A percentile compares a stretch with the other conserved stretches of the same genome.
Conservation (phyloP, 2,113 vertebrate species). For the Meles meles region DNA sequence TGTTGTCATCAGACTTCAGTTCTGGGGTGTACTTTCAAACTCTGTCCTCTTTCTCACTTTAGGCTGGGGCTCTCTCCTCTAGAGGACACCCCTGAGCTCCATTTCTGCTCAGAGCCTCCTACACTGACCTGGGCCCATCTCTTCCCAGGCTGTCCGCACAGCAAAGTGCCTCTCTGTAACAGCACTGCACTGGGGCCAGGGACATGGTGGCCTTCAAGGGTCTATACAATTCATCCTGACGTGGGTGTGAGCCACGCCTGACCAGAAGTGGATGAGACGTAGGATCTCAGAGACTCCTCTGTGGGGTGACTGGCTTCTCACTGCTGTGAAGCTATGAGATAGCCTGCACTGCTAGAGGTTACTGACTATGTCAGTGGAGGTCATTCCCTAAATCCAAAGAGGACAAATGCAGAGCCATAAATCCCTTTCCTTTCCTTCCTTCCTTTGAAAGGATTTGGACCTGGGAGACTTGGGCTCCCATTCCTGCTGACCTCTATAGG, state of each 20-base stretch:
- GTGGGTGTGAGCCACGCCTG: rapidly evolving
- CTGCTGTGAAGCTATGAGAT: background rate
- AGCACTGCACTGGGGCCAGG: background rate
- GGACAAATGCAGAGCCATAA: background rate
- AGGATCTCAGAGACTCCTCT: background rate
- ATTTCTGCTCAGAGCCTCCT: background rate
- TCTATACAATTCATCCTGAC: background rate
- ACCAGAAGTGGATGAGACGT: background rate
- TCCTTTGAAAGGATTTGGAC: background rate
- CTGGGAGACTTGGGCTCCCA: background rate
- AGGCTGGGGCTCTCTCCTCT: background rate
- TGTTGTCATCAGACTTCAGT: background rate
- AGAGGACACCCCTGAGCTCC: background rate
- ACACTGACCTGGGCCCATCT: background rate
- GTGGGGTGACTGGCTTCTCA: background rate
- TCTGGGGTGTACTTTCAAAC: background rate
- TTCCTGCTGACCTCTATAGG: background rate
- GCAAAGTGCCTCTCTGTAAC: background rate
- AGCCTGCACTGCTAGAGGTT: background rate
- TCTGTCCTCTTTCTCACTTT: background rate
- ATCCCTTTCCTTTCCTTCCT: background rate
- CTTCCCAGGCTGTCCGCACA: background rate
- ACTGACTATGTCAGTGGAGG: background rate
- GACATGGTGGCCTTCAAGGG: background rate
- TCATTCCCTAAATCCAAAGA: background rate